These are phyloP conservation scores for Nomada fucata DNA, from an alignment of 2,888 invertebrate species.

Conservation along the genomic window DNA sequence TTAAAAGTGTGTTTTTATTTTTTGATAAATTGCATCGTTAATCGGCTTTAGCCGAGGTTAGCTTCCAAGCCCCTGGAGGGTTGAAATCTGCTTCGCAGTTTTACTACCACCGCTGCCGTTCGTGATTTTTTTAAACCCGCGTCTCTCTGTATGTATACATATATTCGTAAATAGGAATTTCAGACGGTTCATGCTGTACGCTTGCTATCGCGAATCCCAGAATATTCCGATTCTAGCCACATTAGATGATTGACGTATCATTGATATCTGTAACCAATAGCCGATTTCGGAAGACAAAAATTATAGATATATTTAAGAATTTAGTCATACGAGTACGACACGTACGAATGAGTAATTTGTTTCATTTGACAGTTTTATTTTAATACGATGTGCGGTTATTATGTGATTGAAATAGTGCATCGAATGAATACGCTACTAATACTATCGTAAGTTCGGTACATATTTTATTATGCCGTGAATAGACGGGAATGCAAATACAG, in stretches of 20 bases:
- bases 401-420: too few relatives aligned
- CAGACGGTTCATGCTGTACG: slow-evolving; percentile 46
- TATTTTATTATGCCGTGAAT: too few relatives aligned
- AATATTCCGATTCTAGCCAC: slow-evolving; percentile 42
- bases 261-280: slow-evolving; percentile 5
- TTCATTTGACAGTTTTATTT: too few relatives aligned
- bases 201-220: slow-evolving; percentile 30
- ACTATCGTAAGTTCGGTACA: too few relatives aligned
- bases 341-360: too few relatives aligned
- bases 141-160: slow-evolving; percentile 33
- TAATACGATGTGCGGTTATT: too few relatives aligned
- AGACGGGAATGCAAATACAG: too few relatives aligned
- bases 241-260: slow-evolving; percentile 52
- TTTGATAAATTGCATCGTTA: slow-evolving; percentile 75
- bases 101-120: slow-evolving; percentile 10
- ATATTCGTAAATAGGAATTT: slow-evolving; percentile 64
- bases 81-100: slow-evolving; percentile 64
- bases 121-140: slow-evolving; percentile 21
- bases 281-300: too few relatives aligned
- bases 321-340: too few relatives aligned
- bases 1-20: slow-evolving; percentile 73
- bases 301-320: too few relatives aligned
- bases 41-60: slow-evolving; percentile 71
- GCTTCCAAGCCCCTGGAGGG: slow-evolving; percentile 56
- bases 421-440: too few relatives aligned